These are phyloP conservation scores for Agriotes lineatus DNA, from an alignment of 2,888 invertebrate species.

Conservation along the genomic window DNA sequence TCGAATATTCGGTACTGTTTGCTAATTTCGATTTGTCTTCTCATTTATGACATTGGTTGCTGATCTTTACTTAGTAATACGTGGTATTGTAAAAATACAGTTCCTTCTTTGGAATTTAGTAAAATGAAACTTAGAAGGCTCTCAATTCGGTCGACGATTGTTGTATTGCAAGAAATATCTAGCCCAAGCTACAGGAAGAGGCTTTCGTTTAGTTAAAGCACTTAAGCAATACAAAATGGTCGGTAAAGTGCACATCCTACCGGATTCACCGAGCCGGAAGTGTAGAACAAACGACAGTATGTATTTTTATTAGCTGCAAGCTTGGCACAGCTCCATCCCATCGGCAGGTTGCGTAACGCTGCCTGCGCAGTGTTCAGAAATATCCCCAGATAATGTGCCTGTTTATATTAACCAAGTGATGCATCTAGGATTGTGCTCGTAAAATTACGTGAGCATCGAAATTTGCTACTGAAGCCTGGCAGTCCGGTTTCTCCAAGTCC, in stretches of 20 bases:
- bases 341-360: conserved; percentile 54
- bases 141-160: too few species aligned
- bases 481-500: not conserved
- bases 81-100: too few species aligned
- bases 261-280: conserved; percentile 54
- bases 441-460: conserved; percentile 30
- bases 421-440: conserved; percentile 37
- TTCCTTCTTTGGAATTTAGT: too few species aligned
- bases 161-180: too few species aligned
- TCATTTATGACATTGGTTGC: too few species aligned
- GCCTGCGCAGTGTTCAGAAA: conserved; percentile 54
- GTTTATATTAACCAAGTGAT: conserved; percentile 53
- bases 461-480: conserved; percentile 6
- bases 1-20: not conserved
- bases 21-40: too few species aligned
- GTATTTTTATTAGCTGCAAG: conserved; percentile 34
- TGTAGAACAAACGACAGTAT: conserved; percentile 50
- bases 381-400: conserved; percentile 58
- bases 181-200: too few species aligned
- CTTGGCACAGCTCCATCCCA: conserved; percentile 54
- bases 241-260: too few species aligned
- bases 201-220: too few species aligned
- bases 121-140: too few species aligned
- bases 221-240: too few species aligned
- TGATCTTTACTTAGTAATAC: too few species aligned